Conservation (phyloP, 2,888 invertebrate genomes). For the Taphrorychus bicolor region DNA sequence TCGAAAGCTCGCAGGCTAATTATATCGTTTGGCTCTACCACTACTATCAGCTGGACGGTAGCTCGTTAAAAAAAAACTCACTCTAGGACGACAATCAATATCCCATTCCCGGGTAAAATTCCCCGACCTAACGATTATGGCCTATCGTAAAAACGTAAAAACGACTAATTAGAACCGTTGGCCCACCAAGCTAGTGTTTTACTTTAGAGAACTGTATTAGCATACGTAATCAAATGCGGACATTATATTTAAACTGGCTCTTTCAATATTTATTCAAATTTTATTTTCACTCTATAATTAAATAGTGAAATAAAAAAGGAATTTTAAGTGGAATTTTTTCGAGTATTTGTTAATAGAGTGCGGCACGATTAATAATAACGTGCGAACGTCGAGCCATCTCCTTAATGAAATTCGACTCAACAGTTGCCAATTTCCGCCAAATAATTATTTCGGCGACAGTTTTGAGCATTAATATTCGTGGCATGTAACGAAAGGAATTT, state of each 20-base stretch:
- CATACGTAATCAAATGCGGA: not conserved
- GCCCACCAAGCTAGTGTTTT: not conserved
- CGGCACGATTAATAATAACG: not conserved
- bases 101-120: not conserved
- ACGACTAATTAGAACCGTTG: not conserved
- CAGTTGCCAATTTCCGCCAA: slow-evolving; percentile 23
- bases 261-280: not conserved
- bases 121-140: not conserved
- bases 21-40: not conserved
- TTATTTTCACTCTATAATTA: not conserved
- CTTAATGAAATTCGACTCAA: slow-evolving; percentile 29
- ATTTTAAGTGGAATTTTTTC: not conserved
- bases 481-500: not conserved
- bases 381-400: not conserved
- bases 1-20: not conserved
- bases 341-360: not conserved
- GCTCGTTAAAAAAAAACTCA: not conserved
- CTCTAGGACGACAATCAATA: not conserved
- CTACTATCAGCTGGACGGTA: not conserved
- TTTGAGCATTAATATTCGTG: slow-evolving; percentile 29
- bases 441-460: slow-evolving; percentile 25
- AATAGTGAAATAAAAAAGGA: not conserved
- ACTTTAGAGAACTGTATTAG: not conserved
- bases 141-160: slow-evolving; percentile 1
- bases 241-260: not conserved